Conservation (phyloP, 2,888 invertebrate genomes). For the Parnassius apollo region DNA sequence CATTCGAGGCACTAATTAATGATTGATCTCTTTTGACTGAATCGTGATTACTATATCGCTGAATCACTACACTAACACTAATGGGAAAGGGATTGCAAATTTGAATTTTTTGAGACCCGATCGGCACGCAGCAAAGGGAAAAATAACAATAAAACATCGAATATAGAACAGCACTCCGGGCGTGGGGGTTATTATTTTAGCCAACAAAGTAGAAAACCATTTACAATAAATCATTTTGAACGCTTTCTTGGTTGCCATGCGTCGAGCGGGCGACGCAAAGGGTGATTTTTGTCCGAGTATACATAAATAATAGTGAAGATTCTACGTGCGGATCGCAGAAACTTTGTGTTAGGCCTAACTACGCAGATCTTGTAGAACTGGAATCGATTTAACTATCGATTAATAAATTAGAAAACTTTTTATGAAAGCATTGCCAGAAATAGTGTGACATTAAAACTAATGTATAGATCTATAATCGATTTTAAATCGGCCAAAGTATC, state of each 20-base stretch:
- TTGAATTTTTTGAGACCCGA: constrained; percentile 49
- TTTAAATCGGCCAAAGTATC: constrained; percentile 24
- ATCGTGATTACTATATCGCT: constrained; percentile 49
- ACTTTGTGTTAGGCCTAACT: constrained; percentile 52
- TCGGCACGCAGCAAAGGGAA: constrained; percentile 61
- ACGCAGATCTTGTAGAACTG: constrained; percentile 36
- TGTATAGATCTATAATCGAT: constrained; percentile 25
- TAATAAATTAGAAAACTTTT: constrained; percentile 6
- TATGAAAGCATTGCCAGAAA: constrained; percentile 6
- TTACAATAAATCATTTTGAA: constrained; percentile 82
- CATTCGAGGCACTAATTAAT: constrained; percentile 40
- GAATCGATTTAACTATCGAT: constrained; percentile 32
- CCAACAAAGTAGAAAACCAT: constrained; percentile 82
- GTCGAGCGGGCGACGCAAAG: constrained; percentile 76
- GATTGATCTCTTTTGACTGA: constrained; percentile 35
- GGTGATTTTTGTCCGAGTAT: constrained; percentile 79
- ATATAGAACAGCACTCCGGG: constrained; percentile 73
- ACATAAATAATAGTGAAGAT: constrained; percentile 80
- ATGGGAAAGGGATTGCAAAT: constrained; percentile 64
- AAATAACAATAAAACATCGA: constrained; percentile 70
- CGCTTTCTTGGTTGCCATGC: constrained; percentile 78
- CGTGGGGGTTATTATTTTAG: constrained; percentile 77
- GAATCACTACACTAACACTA: constrained; percentile 48
- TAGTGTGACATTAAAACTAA: constrained; percentile 20
- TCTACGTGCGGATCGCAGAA: constrained; percentile 73